A percentile compares a stretch with the other conserved stretches of the same genome.
These are phyloP conservation scores for Meliscaeva auricollis DNA, from an alignment of 2,888 invertebrate species.

Conservation along the genomic window DNA sequence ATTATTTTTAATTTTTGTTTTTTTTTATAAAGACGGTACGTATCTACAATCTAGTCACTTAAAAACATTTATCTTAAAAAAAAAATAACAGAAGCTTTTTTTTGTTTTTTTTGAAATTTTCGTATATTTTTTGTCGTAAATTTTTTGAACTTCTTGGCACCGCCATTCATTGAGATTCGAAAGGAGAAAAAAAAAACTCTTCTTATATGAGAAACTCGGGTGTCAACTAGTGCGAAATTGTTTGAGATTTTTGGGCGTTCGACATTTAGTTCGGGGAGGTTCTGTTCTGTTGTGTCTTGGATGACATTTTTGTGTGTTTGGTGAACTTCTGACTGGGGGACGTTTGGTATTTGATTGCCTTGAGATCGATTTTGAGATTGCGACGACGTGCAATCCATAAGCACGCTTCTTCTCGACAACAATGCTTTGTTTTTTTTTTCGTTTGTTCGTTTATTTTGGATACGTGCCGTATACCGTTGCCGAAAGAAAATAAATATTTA, in stretches of 20 bases:
- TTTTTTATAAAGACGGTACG: slow-evolving; percentile 36
- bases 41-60: slow-evolving; percentile 16
- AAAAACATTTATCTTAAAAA: not conserved
- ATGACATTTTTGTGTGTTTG: slow-evolving; percentile 34
- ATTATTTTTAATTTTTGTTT: not conserved
- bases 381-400: not conserved
- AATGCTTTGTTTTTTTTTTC: slow-evolving; percentile 10
- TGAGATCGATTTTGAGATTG: slow-evolving; percentile 6
- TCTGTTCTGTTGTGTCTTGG: no score
- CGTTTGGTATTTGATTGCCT: slow-evolving; percentile 32
- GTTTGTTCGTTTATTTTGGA: not conserved
- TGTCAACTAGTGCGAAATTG: slow-evolving; percentile 68
- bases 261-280: slow-evolving; percentile 63
- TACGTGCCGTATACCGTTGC: slow-evolving; percentile 17
- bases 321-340: slow-evolving; percentile 54
- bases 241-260: slow-evolving; percentile 53
- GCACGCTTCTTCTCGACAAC: slow-evolving; percentile 26
- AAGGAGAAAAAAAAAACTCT: not conserved
- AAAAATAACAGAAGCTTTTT: not conserved
- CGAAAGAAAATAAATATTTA: slow-evolving; percentile 14
- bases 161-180: no score
- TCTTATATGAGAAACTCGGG: slow-evolving; percentile 1
- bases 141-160: slow-evolving; percentile 53
- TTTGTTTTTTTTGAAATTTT: not conserved
- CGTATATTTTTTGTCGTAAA: slow-evolving; percentile 10